Evolutionary conservation across 2,888 invertebrate genomes (phyloP), one percentile per base, ranked within the genome.

Genomic region (Tethea ocularis): DNA sequence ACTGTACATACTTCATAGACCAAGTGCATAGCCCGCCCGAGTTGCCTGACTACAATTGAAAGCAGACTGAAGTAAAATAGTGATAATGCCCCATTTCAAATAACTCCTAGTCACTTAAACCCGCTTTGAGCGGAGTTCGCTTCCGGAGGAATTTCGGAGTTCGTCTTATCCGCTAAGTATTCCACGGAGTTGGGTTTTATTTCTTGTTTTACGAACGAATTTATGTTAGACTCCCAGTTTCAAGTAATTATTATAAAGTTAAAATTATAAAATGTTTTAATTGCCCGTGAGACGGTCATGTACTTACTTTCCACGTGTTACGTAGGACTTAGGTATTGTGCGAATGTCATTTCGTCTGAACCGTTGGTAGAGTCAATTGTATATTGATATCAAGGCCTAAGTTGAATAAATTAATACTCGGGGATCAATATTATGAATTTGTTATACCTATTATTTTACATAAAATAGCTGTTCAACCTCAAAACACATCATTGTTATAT

Each of bases 81-180:
- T 46, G 20, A 46, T 46, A 46, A 46, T 46, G n/a, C 46, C 46
- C 20, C 46, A 46, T 46, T 46, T 46, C 20, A 46, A 46, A 46
- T 46, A 46, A 46, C 46, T 46, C 46, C 10, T 17, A 46, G 46
- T 46, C 46, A 46, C 46, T 46, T 46, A 46, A 46, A 10, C 20
- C 46, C 46, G 46, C 46, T 46, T 20, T 20, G 46, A 46, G 46
- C 46, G 20, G 17, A 46, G 46, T 46, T 20, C 46, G 46, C 46
- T 46, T 46, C 46, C 46, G 46, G 46, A 6, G 46, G 46, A 46
- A 46, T 46, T 46, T 46, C 46, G 20, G 46, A 46, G 46, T 46
- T 46, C 46, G 46, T 46, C 46, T n/a, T 17, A 41, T n/a, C 20
- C 20, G 20, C 46, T 46, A 46, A 46, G 46, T 46, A 46, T 46